Evolutionary conservation across 1,140 invertebrate species (phyloP).

Genomic region (Dysdera silvatica): DNA sequence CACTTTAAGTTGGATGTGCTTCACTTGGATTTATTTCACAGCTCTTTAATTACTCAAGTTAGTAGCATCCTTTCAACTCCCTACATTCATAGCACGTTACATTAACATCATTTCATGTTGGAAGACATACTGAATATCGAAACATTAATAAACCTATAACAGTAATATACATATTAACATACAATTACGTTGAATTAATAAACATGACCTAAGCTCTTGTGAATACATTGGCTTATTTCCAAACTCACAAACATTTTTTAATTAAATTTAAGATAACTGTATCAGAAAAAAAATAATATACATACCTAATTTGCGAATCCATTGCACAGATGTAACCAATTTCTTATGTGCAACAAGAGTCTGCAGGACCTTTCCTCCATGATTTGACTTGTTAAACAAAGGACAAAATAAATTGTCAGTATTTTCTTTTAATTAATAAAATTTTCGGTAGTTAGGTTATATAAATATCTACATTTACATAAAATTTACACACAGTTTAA

Average conservation of each 20-base stretch:
- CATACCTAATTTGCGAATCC: constrained; percentile 51
- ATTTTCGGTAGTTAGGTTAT: too few species aligned
- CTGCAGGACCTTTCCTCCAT: constrained; percentile 48
- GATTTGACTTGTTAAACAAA: constrained; percentile 2
- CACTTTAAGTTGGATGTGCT: too few species aligned
- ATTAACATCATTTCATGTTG: too few species aligned
- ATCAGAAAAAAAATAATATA: constrained; percentile 23
- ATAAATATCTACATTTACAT: not conserved
- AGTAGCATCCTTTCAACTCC: too few species aligned
- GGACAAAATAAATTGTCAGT: not conserved
- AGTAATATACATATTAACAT: not conserved
- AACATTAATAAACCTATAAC: not conserved
- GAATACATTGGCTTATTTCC: constrained; percentile 11
- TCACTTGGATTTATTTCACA: too few species aligned
- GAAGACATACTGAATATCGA: too few species aligned
- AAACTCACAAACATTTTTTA: constrained; percentile 14
- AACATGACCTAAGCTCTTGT: not conserved
- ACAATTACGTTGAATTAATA: not conserved
- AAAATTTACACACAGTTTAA: not conserved
- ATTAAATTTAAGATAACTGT: not conserved
- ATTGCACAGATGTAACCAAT: constrained; percentile 65
- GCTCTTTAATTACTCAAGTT: too few species aligned
- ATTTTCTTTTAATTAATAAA: not conserved
- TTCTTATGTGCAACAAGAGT: constrained; percentile 55
- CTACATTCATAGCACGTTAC: too few species aligned